Percentiles rank a stretch among this genome's conserved stretches.
Conservation (phyloP, 2,797 vertebrate species). For the Trematomus bernacchii region DNA sequence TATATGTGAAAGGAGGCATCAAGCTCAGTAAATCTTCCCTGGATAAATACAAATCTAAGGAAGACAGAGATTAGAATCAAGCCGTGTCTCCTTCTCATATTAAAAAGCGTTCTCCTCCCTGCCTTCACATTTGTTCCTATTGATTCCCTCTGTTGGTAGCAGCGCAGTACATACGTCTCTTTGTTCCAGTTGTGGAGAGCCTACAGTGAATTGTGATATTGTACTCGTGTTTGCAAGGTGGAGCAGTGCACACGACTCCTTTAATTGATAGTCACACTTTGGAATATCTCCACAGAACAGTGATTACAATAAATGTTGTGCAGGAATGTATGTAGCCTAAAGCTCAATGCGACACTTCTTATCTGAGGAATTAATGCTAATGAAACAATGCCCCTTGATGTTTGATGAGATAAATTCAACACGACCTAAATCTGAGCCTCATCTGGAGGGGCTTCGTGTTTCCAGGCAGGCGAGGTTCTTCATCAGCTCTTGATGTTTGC, state of each 20-base stretch:
- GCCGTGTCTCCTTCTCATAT: slow-evolving; percentile 34
- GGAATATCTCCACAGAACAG: slow-evolving; percentile 55
- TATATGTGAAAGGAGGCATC: slow-evolving; percentile 21
- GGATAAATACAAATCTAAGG: slow-evolving; percentile 33
- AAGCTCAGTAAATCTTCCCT: slow-evolving; percentile 11
- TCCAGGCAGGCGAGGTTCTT: slow-evolving; percentile 32
- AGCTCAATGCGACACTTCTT: slow-evolving; percentile 65
- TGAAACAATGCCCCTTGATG: slow-evolving; percentile 71
- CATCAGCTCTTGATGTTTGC: slow-evolving; percentile 50
- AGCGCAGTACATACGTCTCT: slow-evolving; percentile 30
- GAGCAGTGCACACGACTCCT: slow-evolving; percentile 45
- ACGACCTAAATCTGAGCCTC: slow-evolving; percentile 23
- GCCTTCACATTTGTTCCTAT: slow-evolving; percentile 49
- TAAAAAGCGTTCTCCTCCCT: slow-evolving; percentile 48
- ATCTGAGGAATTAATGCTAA: slow-evolving; percentile 65
- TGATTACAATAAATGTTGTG: slow-evolving; percentile 46
- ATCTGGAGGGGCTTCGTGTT: slow-evolving; percentile 40
- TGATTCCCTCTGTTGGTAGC: slow-evolving; percentile 44
- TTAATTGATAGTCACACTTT: slow-evolving; percentile 69
- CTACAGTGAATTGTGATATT: slow-evolving; percentile 56
- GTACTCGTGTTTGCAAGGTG: slow-evolving; percentile 53
- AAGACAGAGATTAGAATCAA: slow-evolving; percentile 39
- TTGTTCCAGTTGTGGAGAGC: slow-evolving; percentile 35
- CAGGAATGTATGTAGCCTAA: slow-evolving; percentile 51
- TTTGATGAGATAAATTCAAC: slow-evolving; percentile 63